Percentiles rank a stretch among this genome's conserved stretches.
phyloP scores from a whole-genome alignment of 2,113 vertebrate species.

The Dunckerocampus dactyliophorus region DNA sequence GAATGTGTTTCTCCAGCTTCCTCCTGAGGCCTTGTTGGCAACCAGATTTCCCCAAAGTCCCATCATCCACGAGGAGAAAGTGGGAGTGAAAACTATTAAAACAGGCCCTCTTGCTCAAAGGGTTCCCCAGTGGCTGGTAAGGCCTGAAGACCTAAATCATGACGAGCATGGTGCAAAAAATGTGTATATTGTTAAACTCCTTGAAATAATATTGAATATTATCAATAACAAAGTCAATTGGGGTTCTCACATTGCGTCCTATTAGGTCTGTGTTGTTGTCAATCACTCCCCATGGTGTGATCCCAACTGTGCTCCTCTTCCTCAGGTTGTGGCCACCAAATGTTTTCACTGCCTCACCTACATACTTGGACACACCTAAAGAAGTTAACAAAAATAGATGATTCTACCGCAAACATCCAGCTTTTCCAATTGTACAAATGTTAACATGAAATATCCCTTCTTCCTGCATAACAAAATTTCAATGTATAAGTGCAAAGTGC shows the following conservation, averaged over 20 bases:
- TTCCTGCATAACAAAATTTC: too few relatives aligned
- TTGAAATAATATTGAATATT: not conserved
- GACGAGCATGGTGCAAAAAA: constrained; percentile 1
- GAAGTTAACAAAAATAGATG: constrained; percentile 6
- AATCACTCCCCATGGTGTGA: constrained; percentile 91
- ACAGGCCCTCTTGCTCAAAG: constrained; percentile 86
- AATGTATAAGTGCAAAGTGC: too few relatives aligned
- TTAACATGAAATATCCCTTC: too few relatives aligned
- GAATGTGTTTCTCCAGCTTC: constrained; percentile 85
- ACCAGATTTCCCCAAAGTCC: constrained; percentile 88
- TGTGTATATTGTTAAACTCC: not conserved
- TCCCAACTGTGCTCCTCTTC: constrained; percentile 87
- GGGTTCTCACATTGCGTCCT: constrained; percentile 85
- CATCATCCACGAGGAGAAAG: constrained; percentile 92
- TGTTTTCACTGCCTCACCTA: constrained; percentile 87
- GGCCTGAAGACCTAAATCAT: constrained; percentile 80
- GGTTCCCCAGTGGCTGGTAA: constrained; percentile 88
- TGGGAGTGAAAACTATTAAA: constrained; percentile 93
- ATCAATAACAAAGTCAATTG: not conserved
- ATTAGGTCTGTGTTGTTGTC: constrained; percentile 89
- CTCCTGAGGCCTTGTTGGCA: constrained; percentile 85
- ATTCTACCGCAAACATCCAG: constrained; percentile 17
- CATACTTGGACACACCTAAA: constrained; percentile 86
- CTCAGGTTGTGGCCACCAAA: constrained; percentile 80
- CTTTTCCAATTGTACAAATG: not conserved